These are phyloP conservation scores for Arrhopalites spinosus DNA, from an alignment of 2,888 invertebrate species.

Conservation along the genomic window DNA sequence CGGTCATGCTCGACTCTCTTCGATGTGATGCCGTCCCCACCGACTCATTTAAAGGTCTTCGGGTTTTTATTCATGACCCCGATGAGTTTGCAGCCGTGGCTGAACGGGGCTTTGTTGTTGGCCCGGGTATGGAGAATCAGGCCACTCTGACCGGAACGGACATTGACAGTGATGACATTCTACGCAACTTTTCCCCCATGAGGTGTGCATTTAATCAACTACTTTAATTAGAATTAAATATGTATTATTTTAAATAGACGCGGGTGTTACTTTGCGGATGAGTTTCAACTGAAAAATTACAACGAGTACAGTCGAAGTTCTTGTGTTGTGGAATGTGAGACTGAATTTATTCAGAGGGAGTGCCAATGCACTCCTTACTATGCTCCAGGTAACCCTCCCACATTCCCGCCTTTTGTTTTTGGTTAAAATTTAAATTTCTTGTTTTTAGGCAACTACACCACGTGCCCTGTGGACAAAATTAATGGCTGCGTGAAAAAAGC, in stretches of 20 bases:
- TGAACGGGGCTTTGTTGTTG: slow-evolving; percentile 50
- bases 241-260: no score
- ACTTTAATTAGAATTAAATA: no score
- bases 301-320: slow-evolving; percentile 52
- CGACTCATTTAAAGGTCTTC: slow-evolving; percentile 43
- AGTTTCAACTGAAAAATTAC: slow-evolving; percentile 49
- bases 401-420: no score
- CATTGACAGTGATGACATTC: slow-evolving; percentile 45
- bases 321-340: slow-evolving; percentile 54
- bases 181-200: slow-evolving; percentile 41
- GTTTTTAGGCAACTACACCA: slow-evolving; percentile 40
- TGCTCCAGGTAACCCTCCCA: slow-evolving; percentile 47
- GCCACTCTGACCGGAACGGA: slow-evolving; percentile 52
- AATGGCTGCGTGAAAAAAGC: slow-evolving; percentile 49
- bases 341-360: slow-evolving; percentile 46
- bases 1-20: slow-evolving; percentile 53
- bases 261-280: slow-evolving; percentile 52
- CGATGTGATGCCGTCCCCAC: slow-evolving; percentile 44
- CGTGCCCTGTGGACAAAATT: slow-evolving; percentile 49
- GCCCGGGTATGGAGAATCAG: slow-evolving; percentile 55
- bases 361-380: slow-evolving; percentile 55
- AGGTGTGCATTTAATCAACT: neutral
- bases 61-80: slow-evolving; percentile 51
- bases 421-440: no score
- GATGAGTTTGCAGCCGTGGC: slow-evolving; percentile 56